Base-by-base conservation (phyloP, 2,888 invertebrate genomes). In the Eueremaeus valkanovi region DNA sequence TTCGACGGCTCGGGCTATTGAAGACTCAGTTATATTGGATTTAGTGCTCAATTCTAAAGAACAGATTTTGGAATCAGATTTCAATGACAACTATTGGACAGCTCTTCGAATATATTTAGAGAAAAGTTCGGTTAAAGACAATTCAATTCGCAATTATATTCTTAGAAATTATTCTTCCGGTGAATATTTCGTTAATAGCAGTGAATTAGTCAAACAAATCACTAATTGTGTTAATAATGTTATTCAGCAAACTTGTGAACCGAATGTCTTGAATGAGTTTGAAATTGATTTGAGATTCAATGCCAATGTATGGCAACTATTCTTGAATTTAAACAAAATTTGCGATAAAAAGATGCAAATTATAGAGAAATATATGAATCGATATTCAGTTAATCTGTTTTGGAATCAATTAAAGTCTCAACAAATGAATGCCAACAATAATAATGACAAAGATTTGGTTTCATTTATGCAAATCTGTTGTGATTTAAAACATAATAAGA, bases 281-380 rank as follows among this genome's bases (percentile, higher is more conserved):
- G 40, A 72, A 33, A 75, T 75, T 51, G 75, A 75, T 75, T 75
- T 75, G 40, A 49, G 75, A 21, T 42, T 72, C 31, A 72, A 72
- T 61, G 16, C 31, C 18, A n/a, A 45, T 55, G 45, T 29, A 16
- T 70, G 70, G 70, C 21, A 70, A 21, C 27, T 42, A 16, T 70
- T 70, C 8, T 70, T 18, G 21, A 40, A 70, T 45, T 70, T 70
- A 24, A 70, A 42, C 13, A 3, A 40, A 13, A 18, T 6, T 68
- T 51, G 3, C 18, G 40, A 24, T 27, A 61, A 33, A 1, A 27
- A 33, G 13, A 36, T 75, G n/a, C n/a, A 51, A 31, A 1, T 58
- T 31, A 63, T 55, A 36, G 72, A 75, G 8, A 31, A 61, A 45
- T 9, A 72, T 29, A 13, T 75, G 13, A 72, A 75, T 45, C 21